Evolutionary conservation across 2,888 invertebrate genomes (phyloP), one percentile per base, ranked within the genome.

Genomic region (Thumatha senex): DNA sequence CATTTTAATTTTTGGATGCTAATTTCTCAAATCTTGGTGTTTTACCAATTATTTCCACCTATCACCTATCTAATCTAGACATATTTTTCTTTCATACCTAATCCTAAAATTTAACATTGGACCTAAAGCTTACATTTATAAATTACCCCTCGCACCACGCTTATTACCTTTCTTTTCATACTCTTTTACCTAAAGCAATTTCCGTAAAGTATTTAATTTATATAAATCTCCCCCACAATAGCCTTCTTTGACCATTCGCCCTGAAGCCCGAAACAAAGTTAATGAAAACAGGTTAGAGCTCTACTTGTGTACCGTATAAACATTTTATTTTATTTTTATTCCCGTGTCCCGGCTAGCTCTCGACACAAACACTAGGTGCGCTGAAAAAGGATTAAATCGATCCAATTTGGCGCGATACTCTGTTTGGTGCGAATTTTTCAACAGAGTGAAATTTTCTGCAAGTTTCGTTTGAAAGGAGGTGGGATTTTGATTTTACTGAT

Each of bases 341-440:
- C 62, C 58, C 48, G 48, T 54, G 56, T 54, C 18, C 44, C 35
- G 15, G 46, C 48, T 45, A 46, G 58, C 56, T 57, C 46, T 59
- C 55, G 54, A 50, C 56, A 64, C 64, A 67, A 67, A 69, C 65
- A 69, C 61, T 52, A 56, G 54, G 46, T 61, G 62, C 55, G 56
- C 56, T 58, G 57, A 60, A 72, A 72, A 73, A 68, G 66, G 68
- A 73, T 74, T 72, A 70, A 71, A 72, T 70, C 71, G 67, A 73
- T 70, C 71, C 65, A 56, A 63, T 72, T 66, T 59, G 47, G 51
- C 45, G 49, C 57, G 53, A 61, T 67, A 58, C 51, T 41, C 46
- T 51, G 48, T 56, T 53, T 53, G 52, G 54, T 46, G 50, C 42
- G 54, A 58, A 67, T 61, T 74, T 74, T 72, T 66, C 42, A 36